Evolutionary conservation across 2,113 vertebrate genomes (phyloP).

Genomic region (Rutilus rutilus): DNA sequence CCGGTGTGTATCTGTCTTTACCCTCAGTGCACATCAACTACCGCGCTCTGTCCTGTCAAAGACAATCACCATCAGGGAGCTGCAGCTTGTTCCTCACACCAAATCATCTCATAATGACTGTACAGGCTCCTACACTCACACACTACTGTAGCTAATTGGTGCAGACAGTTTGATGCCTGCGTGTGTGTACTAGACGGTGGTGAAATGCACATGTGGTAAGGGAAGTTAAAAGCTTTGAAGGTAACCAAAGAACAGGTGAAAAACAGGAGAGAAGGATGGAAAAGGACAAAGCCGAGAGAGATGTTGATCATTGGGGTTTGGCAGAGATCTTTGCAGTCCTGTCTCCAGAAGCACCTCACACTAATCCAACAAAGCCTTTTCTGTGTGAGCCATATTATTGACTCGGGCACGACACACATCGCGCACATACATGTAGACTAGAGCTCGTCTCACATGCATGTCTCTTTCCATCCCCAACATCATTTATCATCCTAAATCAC

Average conservation of each 20-base stretch:
- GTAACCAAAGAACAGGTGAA: background rate
- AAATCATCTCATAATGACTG: constrained; percentile 44
- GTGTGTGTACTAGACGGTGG: background rate
- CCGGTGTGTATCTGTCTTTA: constrained; percentile 11
- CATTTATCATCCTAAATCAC: constrained; percentile 52
- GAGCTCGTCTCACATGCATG: background rate
- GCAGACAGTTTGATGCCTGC: constrained; percentile 38
- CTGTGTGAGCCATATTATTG: background rate
- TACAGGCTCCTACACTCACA: constrained; percentile 29
- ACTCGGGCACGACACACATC: background rate
- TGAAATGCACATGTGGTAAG: background rate
- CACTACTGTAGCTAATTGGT: constrained; percentile 23
- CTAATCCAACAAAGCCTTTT: constrained; percentile 27
- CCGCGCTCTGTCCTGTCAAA: constrained; percentile 30
- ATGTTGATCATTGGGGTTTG: background rate
- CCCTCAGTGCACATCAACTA: background rate
- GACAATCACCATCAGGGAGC: constrained; percentile 31
- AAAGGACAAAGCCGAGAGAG: background rate
- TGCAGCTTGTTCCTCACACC: constrained; percentile 31
- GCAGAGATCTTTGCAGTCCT: background rate
- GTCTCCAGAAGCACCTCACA: background rate
- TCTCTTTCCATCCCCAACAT: constrained; percentile 44
- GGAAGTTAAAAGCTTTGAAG: constrained; percentile 20
- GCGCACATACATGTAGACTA: constrained; percentile 7
- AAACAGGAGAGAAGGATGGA: background rate